Conservation (phyloP, 35 echinoderm and acorn worm species). For the Strongylocentrotus purpuratus region DNA sequence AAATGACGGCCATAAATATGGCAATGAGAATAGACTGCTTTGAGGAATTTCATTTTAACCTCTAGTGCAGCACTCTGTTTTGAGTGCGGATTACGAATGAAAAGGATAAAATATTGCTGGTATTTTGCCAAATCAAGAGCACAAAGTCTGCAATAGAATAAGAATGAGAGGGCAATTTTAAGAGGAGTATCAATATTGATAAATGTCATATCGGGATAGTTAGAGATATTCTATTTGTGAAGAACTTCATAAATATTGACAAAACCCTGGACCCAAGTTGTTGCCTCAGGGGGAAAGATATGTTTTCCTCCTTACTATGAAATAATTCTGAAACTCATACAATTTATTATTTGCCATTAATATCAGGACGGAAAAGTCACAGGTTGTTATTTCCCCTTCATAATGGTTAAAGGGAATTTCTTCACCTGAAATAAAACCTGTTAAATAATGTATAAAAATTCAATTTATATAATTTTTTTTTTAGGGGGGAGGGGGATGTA, state of each 20-base stretch:
- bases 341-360: background rate
- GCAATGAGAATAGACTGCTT: background rate
- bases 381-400: background rate
- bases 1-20: background rate
- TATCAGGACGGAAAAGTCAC: background rate
- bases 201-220: background rate
- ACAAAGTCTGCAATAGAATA: background rate
- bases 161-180: background rate
- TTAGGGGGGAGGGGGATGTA: no score
- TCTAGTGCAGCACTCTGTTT: background rate
- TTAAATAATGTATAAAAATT: background rate
- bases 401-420: background rate
- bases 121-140: background rate
- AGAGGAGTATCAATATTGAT: background rate
- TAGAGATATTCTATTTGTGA: background rate
- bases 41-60: background rate
- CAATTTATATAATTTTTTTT: no score
- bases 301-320: background rate
- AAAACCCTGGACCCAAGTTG: background rate
- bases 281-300: background rate
- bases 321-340: background rate
- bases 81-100: background rate
- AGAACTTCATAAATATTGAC: constrained; percentile 5
- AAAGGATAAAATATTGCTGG: background rate
- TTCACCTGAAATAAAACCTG: background rate